Evolutionary conservation across 2,113 vertebrate species (phyloP), one percentile per base, ranked within the genome.

Genomic region (Lophochroa leadbeateri): DNA sequence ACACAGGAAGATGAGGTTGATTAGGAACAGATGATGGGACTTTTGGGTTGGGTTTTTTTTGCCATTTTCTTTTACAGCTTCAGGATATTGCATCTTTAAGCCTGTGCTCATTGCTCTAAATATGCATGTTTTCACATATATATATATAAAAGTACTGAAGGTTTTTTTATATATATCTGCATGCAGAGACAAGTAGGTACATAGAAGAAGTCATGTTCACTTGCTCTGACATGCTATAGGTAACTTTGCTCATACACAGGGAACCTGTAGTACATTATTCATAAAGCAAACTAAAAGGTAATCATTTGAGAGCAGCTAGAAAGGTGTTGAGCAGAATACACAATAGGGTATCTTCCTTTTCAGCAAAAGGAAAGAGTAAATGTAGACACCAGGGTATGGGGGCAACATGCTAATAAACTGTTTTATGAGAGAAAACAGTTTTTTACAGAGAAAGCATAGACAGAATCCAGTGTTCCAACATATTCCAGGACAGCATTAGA

Each of bases 51-150:
- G 7, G 2, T 0, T 2, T 6, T 27, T 69, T 65, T 82, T 94
- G 95, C 97, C 97, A 97, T 97, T 97, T 97, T 97, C 96, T 96
- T 92, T 92, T 92, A 96, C 35, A 92, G 86, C 61, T 92, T 95
- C 83, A 96, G 97, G 97, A 98, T 97, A 97, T 82, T 97, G 97
- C 97, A 97, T 83, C 84, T 96, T 95, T 89, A 93, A 87, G 93
- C 89, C 93, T 93, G 94, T 92, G 92, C 82, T 94, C 93, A 87
- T 86, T 82, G 65, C 89, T 94, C 61, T 94, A 93, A 88, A 90
- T 94, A 96, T 61, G 91, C 82, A 71, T 28, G 6, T 94, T 74
- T 75, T 83, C 76, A 86, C 37, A 92, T 82, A 93, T 80, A 96
- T 88, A 95, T 96, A 97, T 94, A 96, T 91, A 96, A 94, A 96